A percentile compares a stretch with the other conserved stretches of the same genome.
These are phyloP conservation scores for Neodiprion pinetum DNA, from an alignment of 1,140 invertebrate species.

Conservation along the genomic window DNA sequence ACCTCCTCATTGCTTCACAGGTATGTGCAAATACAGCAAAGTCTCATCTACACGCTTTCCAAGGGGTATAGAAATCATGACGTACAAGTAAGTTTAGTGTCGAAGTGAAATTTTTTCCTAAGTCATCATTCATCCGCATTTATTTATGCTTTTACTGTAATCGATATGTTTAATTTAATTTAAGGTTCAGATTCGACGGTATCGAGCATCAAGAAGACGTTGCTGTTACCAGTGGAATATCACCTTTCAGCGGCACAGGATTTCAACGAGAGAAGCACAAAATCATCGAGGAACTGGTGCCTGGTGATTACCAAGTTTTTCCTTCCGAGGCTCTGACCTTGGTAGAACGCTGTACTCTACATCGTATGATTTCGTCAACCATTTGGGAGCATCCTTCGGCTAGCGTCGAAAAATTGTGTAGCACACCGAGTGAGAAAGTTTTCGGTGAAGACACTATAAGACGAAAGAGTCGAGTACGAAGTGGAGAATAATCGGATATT, in stretches of 20 bases:
- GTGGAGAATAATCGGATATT: neutral
- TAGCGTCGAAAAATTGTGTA: conserved; percentile 61
- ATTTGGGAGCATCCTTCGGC: conserved; percentile 62
- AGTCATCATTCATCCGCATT: conserved; percentile 1
- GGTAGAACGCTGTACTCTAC: conserved; percentile 66
- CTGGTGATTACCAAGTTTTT: conserved; percentile 58
- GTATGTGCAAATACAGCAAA: conserved; percentile 42
- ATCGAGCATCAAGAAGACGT: conserved; percentile 61
- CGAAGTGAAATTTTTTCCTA: conserved; percentile 10
- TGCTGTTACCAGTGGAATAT: conserved; percentile 57
- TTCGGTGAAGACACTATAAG: conserved; percentile 36
- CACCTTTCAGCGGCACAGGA: conserved; percentile 67
- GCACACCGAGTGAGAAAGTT: conserved; percentile 36
- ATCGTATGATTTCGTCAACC: conserved; percentile 67
- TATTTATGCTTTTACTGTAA: conserved; percentile 4
- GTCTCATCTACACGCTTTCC: neutral
- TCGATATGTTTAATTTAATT: neutral
- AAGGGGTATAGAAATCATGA: neutral
- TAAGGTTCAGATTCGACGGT: conserved; percentile 70
- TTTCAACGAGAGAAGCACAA: conserved; percentile 67
- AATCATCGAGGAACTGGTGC: conserved; percentile 67
- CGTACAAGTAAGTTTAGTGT: neutral
- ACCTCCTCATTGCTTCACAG: conserved; percentile 63
- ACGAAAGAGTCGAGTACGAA: conserved; percentile 18
- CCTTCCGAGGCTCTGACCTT: conserved; percentile 56